Conservation (phyloP, 2,888 invertebrate species). For the Eulithis prunata region DNA sequence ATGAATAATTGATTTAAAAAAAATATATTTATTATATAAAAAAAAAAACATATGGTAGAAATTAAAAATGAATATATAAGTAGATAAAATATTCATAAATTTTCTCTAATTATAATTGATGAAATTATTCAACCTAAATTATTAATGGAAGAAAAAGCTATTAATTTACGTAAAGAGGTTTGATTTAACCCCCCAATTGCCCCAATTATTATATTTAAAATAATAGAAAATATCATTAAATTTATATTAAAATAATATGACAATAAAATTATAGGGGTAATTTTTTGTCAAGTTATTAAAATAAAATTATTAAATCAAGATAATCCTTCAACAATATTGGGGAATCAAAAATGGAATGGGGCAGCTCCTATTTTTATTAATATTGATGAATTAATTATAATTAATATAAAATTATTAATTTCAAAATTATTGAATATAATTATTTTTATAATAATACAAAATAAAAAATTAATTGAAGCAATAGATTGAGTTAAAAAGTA, state of each 20-base stretch:
- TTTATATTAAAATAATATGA: constrained; percentile 74
- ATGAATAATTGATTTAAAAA: constrained; percentile 81
- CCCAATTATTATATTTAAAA: constrained; percentile 76
- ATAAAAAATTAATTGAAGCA: constrained; percentile 82
- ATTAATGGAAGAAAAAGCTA: constrained; percentile 86
- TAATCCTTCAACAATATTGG: constrained; percentile 84
- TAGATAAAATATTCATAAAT: constrained; percentile 76
- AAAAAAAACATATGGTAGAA: constrained; percentile 70
- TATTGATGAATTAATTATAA: constrained; percentile 70
- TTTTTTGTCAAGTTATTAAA: constrained; percentile 87
- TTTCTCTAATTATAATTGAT: constrained; percentile 73
- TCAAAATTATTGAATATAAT: constrained; percentile 64
- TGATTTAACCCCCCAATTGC: constrained; percentile 82
- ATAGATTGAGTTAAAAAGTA: constrained; percentile 85
- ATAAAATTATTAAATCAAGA: constrained; percentile 83
- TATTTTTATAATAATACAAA: constrained; percentile 73
- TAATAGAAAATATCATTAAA: constrained; percentile 72
- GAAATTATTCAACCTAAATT: constrained; percentile 85
- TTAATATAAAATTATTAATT: constrained; percentile 55
- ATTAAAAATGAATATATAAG: constrained; percentile 74
- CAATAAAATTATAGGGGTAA: constrained; percentile 84
- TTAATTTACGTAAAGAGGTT: constrained; percentile 83
- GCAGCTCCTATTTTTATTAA: constrained; percentile 84
- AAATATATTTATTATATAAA: constrained; percentile 77
- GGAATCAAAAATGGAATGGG: constrained; percentile 86